phyloP scores from a whole-genome alignment of 64 coral and sea anemone genomes.

The Montipora capricornis region DNA sequence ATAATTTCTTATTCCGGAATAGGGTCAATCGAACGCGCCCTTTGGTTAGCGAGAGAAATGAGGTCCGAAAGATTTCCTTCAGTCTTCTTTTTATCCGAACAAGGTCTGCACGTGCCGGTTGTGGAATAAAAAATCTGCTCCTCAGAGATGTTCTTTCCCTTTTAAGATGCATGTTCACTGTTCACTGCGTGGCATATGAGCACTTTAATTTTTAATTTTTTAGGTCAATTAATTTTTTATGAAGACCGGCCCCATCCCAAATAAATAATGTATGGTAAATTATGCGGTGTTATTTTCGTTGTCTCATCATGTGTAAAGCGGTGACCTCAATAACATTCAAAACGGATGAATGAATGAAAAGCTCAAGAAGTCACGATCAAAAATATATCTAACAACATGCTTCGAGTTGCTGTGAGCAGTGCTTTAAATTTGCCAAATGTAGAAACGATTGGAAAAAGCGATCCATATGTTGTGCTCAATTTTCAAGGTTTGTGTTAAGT shows the following conservation, averaged over 20 bases:
- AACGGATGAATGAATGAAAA: constrained; percentile 35
- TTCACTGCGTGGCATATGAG: no score
- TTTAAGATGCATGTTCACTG: background rate
- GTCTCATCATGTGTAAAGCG: constrained; percentile 14
- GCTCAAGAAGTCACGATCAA: constrained; percentile 31
- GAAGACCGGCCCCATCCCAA: background rate
- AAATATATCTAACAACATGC: constrained; percentile 55
- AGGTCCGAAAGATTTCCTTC: no score
- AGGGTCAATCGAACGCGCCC: no score
- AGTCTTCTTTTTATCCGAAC: no score
- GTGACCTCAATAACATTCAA: constrained; percentile 1
- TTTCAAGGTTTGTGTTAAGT: constrained; percentile 87
- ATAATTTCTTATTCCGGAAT: no score
- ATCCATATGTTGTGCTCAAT: constrained; percentile 86
- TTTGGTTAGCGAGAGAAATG: no score
- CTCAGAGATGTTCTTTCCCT: background rate
- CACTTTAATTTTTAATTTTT: no score
- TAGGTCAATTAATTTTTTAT: background rate
- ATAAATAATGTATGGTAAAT: constrained; percentile 56
- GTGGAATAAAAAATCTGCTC: no score
- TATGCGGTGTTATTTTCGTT: constrained; percentile 15
- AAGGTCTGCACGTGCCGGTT: no score
- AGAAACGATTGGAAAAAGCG: constrained; percentile 96
- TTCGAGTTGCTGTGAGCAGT: constrained; percentile 87
- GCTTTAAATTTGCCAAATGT: constrained; percentile 93